Percentiles rank a stretch among this genome's conserved stretches.
phyloP scores from a whole-genome alignment of 2,888 invertebrate species.

The Cryptops parisi region DNA sequence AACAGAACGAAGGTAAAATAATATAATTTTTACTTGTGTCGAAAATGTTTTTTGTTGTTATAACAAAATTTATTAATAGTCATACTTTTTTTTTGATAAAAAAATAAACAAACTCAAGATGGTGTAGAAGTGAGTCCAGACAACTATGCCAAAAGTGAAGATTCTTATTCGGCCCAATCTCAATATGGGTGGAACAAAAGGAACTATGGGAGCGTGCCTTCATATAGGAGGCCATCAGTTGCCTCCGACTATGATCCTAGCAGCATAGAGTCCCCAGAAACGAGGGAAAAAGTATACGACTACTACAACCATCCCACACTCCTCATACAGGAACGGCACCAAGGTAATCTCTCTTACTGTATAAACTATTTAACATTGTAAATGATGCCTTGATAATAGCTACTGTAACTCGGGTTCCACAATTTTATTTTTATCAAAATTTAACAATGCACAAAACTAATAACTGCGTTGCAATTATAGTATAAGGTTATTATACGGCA shows the following conservation, averaged over 20 bases:
- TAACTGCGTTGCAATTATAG: too few relatives aligned
- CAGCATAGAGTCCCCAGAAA: conserved; percentile 7
- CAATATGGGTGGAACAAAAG: conserved; percentile 6
- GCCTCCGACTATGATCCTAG: conserved; percentile 6
- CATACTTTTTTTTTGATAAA: too few relatives aligned
- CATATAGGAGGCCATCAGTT: conserved; percentile 2
- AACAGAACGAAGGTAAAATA: conserved; percentile 3
- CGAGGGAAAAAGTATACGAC: conserved; percentile 14
- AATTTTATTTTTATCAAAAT: too few relatives aligned
- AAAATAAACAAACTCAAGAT: too few relatives aligned
- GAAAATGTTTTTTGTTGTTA: neutral
- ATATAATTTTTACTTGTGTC: neutral
- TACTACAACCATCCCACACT: conserved; percentile 11
- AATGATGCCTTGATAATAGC: too few relatives aligned
- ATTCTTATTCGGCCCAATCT: conserved; percentile 6
- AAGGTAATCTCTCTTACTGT: too few relatives aligned
- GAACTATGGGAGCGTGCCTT: conserved; percentile 3
- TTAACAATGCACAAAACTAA: too few relatives aligned
- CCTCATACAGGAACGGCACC: conserved; percentile 11
- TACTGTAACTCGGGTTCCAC: too few relatives aligned
- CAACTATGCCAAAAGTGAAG: conserved; percentile 9
- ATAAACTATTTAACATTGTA: too few relatives aligned
- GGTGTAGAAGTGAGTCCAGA: conserved; percentile 7
- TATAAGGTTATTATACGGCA: too few relatives aligned
- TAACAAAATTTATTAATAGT: too few relatives aligned